Base-by-base conservation (phyloP, 2,797 vertebrate genomes). In the Moxostoma hubbsi region DNA sequence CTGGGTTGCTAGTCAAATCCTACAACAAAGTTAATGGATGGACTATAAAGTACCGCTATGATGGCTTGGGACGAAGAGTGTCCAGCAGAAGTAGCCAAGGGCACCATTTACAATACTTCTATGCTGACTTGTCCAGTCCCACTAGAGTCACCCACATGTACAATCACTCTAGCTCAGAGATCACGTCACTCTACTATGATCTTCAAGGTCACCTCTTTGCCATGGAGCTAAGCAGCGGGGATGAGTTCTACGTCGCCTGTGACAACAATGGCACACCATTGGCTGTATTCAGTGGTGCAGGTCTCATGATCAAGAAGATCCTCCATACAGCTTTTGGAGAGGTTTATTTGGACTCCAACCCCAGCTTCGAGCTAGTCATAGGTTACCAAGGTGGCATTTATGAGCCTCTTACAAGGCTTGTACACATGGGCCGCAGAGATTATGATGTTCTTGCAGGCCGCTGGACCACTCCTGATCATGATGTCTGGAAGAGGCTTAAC, bases 151-250 rank as follows among this genome's bases (percentile, higher is more conserved):
- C 98, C 0, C 98, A 99, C 65, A 94, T 99, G 88, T 99, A 99
- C 90, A 99, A 99, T 84, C 98, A 99, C 89, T 97, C 97, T 0
- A 99, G 97, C 89, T 98, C 97, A 0, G 98, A 99, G 88, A 99
- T 99, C 84, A 96, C 97, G 0, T 99, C 98, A 0, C 94, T 99
- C 36, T 99, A 99, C 91, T 99, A 99, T 0, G 98, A 99, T 89
- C 95, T 99, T 16, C 98, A 99, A 85, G 98, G 98, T 1, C 98
- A 99, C 85, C 95, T 99, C 72, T 99, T 99, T 12, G 97, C 98
- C 18, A 99, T 99, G 97, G 98, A 99, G 89, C 90, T 99, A 16
- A 98, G 97, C 92, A 97, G 97, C 0, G 97, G 98, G 0, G 97
- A 99, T 1, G 98, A 99, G 87, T 99, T 98, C 85, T 99, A 99